These are phyloP conservation scores for Holothuria scabra DNA, from an alignment of 53 echinoderm and acorn worm species.

Conservation along the genomic window DNA sequence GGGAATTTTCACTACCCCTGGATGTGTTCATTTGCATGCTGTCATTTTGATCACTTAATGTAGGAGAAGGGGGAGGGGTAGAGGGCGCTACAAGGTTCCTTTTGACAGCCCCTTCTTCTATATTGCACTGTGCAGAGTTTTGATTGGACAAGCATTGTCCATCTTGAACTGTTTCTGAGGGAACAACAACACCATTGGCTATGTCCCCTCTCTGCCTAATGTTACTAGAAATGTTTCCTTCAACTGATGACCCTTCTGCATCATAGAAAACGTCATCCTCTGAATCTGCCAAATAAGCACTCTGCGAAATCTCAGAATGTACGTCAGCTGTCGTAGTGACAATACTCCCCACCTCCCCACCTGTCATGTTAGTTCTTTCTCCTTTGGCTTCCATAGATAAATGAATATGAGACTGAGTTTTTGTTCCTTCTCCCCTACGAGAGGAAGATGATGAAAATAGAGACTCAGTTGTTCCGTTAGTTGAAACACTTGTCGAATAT, in stretches of 20 bases:
- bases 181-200: background rate
- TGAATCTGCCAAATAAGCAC: background rate
- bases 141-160: constrained; percentile 25
- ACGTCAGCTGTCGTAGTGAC: constrained; percentile 35
- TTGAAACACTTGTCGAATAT: constrained; percentile 54
- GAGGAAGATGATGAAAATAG: background rate
- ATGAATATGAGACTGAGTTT: background rate
- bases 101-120: background rate
- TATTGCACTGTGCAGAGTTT: constrained; percentile 37
- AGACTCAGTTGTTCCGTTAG: constrained; percentile 30
- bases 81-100: background rate
- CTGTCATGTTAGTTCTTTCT: background rate
- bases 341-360: constrained; percentile 24
- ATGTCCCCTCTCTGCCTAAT: background rate
- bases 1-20: background rate
- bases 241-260: constrained; percentile 11
- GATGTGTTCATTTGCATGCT: constrained; percentile 9
- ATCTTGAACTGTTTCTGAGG: constrained; percentile 2
- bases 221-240: constrained; percentile 8
- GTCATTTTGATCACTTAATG: background rate
- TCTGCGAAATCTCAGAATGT: constrained; percentile 9
- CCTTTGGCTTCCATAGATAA: background rate
- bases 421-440: background rate
- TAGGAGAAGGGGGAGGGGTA: constrained; percentile 33
- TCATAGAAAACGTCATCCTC: constrained; percentile 37